phyloP scores from a whole-genome alignment of 2,797 vertebrate species.

The Apodemus agrarius region DNA sequence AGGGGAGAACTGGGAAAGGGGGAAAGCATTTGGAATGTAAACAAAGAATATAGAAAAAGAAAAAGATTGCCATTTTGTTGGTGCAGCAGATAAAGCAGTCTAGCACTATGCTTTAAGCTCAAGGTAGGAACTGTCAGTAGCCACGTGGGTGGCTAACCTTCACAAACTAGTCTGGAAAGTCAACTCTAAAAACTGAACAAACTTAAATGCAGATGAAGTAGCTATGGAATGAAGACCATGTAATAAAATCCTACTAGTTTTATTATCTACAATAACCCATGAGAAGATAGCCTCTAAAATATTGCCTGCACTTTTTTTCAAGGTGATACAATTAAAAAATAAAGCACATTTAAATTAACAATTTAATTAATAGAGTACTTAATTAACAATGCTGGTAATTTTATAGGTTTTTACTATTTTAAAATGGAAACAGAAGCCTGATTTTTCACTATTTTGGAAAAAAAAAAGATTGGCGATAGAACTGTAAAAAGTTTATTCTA shows the following conservation, averaged over 20 bases:
- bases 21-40: too few relatives aligned
- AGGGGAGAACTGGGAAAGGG: too few relatives aligned
- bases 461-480: slow-evolving; percentile 57
- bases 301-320: background rate
- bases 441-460: slow-evolving; percentile 38
- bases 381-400: background rate
- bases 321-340: slow-evolving; percentile 20
- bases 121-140: slow-evolving; percentile 15
- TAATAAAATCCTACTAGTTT: slow-evolving; percentile 2
- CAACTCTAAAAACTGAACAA: too few relatives aligned
- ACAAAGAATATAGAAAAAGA: too few relatives aligned
- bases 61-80: slow-evolving; percentile 45
- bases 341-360: background rate
- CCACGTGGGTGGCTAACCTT: background rate
- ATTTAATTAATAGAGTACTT: background rate
- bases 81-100: background rate
- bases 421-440: slow-evolving; percentile 7
- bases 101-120: slow-evolving; percentile 20
- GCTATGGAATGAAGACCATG: background rate
- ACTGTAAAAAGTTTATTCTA: background rate
- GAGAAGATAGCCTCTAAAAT: slow-evolving; percentile 19
- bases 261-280: background rate
- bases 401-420: background rate
- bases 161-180: too few relatives aligned
- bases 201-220: background rate